Conservation (phyloP, 2,888 invertebrate species). For the Plagodis dolabraria region DNA sequence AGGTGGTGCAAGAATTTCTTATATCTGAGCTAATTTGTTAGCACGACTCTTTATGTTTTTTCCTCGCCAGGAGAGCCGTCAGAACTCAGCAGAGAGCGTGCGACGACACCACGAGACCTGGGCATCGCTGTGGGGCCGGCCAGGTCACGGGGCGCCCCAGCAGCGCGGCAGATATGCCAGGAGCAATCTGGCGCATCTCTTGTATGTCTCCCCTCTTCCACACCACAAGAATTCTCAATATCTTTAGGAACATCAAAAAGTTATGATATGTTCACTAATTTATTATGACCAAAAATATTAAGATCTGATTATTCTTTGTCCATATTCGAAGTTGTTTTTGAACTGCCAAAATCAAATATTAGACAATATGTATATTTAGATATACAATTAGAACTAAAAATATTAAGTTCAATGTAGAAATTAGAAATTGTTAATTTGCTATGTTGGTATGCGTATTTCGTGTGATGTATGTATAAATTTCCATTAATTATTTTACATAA, state of each 20-base stretch:
- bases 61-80: slow-evolving; percentile 80
- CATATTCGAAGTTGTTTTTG: no score
- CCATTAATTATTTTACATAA: no score
- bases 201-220: slow-evolving; percentile 64
- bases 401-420: no score
- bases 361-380: no score
- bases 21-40: background rate
- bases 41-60: background rate
- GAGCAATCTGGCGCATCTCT: slow-evolving; percentile 69
- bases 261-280: background rate
- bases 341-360: no score
- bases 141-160: slow-evolving; percentile 86
- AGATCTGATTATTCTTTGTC: no score
- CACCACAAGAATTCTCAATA: slow-evolving; percentile 42
- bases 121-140: slow-evolving; percentile 91
- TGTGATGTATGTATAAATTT: no score
- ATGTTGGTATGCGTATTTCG: no score
- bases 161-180: slow-evolving; percentile 79
- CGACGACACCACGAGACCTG: slow-evolving; percentile 90
- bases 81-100: slow-evolving; percentile 87
- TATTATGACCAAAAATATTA: no score
- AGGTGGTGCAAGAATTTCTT: no score
- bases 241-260: background rate
- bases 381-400: no score
- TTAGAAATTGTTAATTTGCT: no score